Evolutionary conservation across 2,888 invertebrate genomes (phyloP).

Genomic region (Sisyra nigra): DNA sequence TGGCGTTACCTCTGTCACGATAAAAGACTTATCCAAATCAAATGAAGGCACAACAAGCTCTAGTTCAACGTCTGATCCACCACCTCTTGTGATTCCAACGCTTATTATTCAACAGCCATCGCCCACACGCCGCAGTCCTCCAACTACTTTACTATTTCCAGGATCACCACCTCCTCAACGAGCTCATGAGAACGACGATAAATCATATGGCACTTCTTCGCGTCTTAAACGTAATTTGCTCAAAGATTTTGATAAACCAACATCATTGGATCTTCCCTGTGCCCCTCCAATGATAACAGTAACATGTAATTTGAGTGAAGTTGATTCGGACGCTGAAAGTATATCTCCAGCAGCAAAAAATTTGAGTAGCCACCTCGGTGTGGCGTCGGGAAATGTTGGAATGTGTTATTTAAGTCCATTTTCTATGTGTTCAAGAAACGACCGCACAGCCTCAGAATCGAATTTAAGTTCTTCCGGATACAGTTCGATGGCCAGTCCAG

Average conservation of each 20-base stretch:
- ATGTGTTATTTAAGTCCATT: slow-evolving; percentile 69
- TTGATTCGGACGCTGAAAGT: slow-evolving; percentile 55
- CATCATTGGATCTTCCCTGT: slow-evolving; percentile 41
- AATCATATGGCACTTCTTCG: slow-evolving; percentile 24
- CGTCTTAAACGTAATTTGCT: slow-evolving; percentile 29
- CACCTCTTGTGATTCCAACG: slow-evolving; percentile 43
- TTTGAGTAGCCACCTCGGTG: slow-evolving; percentile 24
- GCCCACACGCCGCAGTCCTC: slow-evolving; percentile 39
- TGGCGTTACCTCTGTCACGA: slow-evolving; percentile 21
- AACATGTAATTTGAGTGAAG: slow-evolving; percentile 58
- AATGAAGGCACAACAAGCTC: slow-evolving; percentile 31
- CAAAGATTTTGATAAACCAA: slow-evolving; percentile 46
- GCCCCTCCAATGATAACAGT: slow-evolving; percentile 55
- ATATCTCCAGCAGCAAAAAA: slow-evolving; percentile 40
- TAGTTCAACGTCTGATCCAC: slow-evolving; percentile 20
- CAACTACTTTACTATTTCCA: slow-evolving; percentile 27
- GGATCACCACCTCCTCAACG: slow-evolving; percentile 40
- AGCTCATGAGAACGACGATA: slow-evolving; percentile 23
- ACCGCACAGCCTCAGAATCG: slow-evolving; percentile 65
- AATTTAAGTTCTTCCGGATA: slow-evolving; percentile 74
- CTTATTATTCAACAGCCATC: slow-evolving; percentile 51
- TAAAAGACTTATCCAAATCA: slow-evolving; percentile 30
- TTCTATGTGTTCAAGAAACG: slow-evolving; percentile 52
- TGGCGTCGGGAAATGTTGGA: slow-evolving; percentile 30
- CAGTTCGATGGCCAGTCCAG: slow-evolving; percentile 73